Evolutionary conservation across 2,888 invertebrate species (phyloP), one percentile per base, ranked within the genome.

Genomic region (Eupithecia pulchellata): DNA sequence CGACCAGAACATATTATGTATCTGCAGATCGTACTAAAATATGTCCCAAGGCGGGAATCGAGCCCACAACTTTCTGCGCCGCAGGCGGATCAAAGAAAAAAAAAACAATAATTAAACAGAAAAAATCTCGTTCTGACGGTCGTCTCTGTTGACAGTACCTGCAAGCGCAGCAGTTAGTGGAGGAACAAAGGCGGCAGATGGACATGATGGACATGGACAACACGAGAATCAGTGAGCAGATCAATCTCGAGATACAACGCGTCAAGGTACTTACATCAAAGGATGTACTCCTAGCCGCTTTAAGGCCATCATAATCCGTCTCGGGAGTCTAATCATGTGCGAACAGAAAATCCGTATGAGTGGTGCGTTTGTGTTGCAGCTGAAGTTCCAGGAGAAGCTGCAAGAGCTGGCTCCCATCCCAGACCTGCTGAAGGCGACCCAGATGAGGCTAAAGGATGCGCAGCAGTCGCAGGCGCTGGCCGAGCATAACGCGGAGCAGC

Each of bases 171-270:
- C 96, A 97, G 84, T 86, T 95, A 64, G 96, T 96, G 0, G 97
- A 97, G 83, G 97, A 97, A 82, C 96, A 96, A 83, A 92, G 95
- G 0, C 92, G 96, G 1, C 96, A 96, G 80, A 95, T 97, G 81
- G 96, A 96, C 74, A 89, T 96, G 82, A 96, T 96, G 95, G 96
- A 97, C 80, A 95, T 96, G 95, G 96, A 97, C 79, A 96, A 96
- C 80, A 95, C 95, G 27, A 91, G 96, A 63, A 96, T 96, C 81
- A 96, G 96, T 77, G 96, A 97, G 80, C 96, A 97, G 83, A 96
- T 97, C 57, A 96, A 96, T 78, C 86, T 96, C 20, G 97, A 97
- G 87, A 96, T 97, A 71, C 96, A 96, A 78, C 90, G 95, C 75
- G 96, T 96, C 13, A 97, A 97, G 94, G 93, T 92, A 81, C 4